Evolutionary conservation across 2,888 invertebrate species (phyloP), one percentile per base, ranked within the genome.

Genomic region (Globia sparganii): DNA sequence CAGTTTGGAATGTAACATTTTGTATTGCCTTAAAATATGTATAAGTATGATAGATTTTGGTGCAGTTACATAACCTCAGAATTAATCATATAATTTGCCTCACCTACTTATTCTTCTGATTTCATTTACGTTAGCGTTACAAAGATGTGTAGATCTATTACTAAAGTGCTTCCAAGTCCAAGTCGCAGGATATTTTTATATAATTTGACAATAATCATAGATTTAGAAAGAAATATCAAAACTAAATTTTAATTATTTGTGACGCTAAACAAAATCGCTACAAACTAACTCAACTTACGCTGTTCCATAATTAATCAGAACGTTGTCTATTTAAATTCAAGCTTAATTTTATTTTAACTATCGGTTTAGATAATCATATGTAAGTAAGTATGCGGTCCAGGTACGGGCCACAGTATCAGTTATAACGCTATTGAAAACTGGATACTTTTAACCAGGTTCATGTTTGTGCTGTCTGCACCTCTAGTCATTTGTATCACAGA

Each of bases 401-500:
- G 15, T 37, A 28, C 28, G 25, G 37, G 15, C 28, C 18, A 25
- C 49, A 73, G 11, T 37, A 72, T 8, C 49, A 21, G n/a, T 62
- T 37, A 49, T 72, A 40, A 31, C 21, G 46, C 46, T 77, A 53
- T 21, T 43, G 11, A 53, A 53, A 75, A 67, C 31, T 0, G 15
- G 21, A 15, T 56, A 46, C 15, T 40, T 53, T 21, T 21, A 43
- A 46, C n/a, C 59, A 49, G 5, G 46, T 80, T 56, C 72, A 40
- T 59, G 15, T 65, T 37, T 67, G 56, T 72, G 68, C 74, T 65
- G 4, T 59, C 62, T 43, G 40, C 66, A 71, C 65, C 46, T 64
- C 83, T 77, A 86, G 86, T 83, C 83, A 82, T 6, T 65, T 68
- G 34, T 68, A 43, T 65, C 62, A 66, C 72, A 72, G 58, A 72